Evolutionary conservation across 2,888 invertebrate genomes (phyloP), one percentile per base, ranked within the genome.

Genomic region (Agrotis puta): DNA sequence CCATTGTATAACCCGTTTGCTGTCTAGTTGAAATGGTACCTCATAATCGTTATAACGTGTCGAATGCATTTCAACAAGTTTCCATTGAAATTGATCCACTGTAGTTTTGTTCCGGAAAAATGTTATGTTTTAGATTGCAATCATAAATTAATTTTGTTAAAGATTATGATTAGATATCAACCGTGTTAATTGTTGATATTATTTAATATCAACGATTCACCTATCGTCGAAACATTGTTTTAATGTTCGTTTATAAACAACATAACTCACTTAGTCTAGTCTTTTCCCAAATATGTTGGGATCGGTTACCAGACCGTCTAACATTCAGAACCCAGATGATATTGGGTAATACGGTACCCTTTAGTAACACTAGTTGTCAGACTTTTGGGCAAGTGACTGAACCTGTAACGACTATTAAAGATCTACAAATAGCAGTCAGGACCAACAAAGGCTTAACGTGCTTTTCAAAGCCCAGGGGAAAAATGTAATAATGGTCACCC

Each of bases 31-130:
- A 66, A 58, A 59, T 57, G 43, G 54, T 65, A 66, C 57, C 50
- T 61, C 53, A 73, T 57, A 77, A 70, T 64, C 65, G 47, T 68
- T 39, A 73, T 58, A 67, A 67, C 77, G 77, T 43, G 24, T 62
- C 73, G 69, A 81, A 81, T 81, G 70, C n/a, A 71, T 69, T 81
- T 48, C 70, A 74, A 67, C 72, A 58, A 43, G 61, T 75, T 75
- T 79, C 0, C 24, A 53, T 53, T 70, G 39, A 22, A 70, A 56
- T 70, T 43, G 51, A 47, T 74, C n/a, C 24, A 27, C 14, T 20
- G 20, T 58, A 13, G 48, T 50, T 57, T 2, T 27, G 43, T 65
- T 24, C 11, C 14, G 16, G 18, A 63, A 61, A n/a, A 50, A 65
- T 47, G 9, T 61, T 57, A 11, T n/a, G 39, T 6, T 61, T 45